These are phyloP conservation scores for Oreocharis arfaki DNA, from an alignment of 2,113 vertebrate species.

Conservation along the genomic window DNA sequence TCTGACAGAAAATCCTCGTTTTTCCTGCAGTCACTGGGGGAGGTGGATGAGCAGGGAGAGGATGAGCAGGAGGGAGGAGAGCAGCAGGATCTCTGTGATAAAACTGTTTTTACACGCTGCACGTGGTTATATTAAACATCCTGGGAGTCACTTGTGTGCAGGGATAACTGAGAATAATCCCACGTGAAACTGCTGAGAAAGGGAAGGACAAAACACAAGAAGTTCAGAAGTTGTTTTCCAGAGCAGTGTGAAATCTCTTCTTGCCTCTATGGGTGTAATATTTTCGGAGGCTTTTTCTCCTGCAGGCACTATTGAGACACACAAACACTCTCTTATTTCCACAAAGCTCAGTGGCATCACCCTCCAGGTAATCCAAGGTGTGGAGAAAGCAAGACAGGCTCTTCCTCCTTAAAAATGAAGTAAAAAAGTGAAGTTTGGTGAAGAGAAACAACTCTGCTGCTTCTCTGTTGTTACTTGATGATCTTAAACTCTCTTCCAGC, in stretches of 20 bases:
- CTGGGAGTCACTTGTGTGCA: not conserved
- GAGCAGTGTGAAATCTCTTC: not conserved
- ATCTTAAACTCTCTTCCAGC: not conserved
- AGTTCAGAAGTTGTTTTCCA: not conserved
- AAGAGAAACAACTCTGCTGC: not conserved
- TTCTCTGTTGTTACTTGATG: not conserved
- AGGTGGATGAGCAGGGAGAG: not conserved
- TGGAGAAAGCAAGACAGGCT: not conserved
- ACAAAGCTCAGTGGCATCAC: not conserved
- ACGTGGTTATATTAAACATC: fast-evolving
- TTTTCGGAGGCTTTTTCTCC: not conserved
- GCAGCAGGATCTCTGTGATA: not conserved
- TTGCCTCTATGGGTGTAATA: not conserved
- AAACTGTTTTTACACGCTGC: not conserved
- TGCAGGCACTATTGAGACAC: not conserved
- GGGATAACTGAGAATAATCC: not conserved
- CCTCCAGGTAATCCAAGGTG: not conserved
- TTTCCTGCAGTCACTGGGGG: not conserved
- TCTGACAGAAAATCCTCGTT: not conserved
- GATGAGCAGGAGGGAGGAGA: not conserved
- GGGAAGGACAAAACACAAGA: not conserved
- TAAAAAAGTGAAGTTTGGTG: not conserved
- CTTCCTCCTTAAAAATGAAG: not conserved
- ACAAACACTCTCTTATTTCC: not conserved
- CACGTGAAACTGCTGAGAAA: not conserved